Evolutionary conservation across 2,113 vertebrate genomes (phyloP).

Genomic region (Sceloporus tristichus): DNA sequence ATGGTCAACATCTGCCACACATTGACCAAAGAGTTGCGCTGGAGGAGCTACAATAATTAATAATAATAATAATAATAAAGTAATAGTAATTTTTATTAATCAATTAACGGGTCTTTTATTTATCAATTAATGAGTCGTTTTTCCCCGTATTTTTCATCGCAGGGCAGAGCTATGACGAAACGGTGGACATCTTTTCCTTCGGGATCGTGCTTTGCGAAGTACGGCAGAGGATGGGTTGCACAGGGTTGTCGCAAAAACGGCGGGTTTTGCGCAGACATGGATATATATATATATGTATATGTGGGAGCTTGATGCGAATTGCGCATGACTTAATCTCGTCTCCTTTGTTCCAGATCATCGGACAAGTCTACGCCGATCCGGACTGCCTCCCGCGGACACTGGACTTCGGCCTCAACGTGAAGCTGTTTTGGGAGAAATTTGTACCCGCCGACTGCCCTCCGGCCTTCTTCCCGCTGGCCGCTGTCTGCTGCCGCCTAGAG

Average conservation of each 20-base stretch:
- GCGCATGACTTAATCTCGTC: not conserved
- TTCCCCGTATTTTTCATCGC: conserved; percentile 41
- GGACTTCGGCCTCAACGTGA: conserved; percentile 95
- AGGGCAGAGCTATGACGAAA: conserved; percentile 98
- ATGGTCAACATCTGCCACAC: no score
- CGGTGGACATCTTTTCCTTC: conserved; percentile 97
- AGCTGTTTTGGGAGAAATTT: conserved; percentile 96
- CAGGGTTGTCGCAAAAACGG: no score
- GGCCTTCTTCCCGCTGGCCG: conserved; percentile 93
- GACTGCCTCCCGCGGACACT: conserved; percentile 94
- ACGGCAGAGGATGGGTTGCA: conserved; percentile 52
- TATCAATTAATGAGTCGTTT: no score
- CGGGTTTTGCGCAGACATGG: no score
- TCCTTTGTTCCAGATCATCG: conserved; percentile 86
- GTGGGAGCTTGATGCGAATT: no score
- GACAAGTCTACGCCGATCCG: conserved; percentile 95
- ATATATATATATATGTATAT: no score
- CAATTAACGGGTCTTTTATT: no score
- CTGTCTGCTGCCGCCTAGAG: conserved; percentile 92
- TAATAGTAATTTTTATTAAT: no score
- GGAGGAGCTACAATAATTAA: no score
- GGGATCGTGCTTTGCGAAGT: conserved; percentile 98
- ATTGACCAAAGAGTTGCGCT: no score
- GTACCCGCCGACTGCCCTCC: conserved; percentile 93
- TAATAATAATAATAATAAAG: no score